Evolutionary conservation across 2,888 invertebrate genomes (phyloP), one percentile per base, ranked within the genome.

Genomic region (Lacanobia oleracea): DNA sequence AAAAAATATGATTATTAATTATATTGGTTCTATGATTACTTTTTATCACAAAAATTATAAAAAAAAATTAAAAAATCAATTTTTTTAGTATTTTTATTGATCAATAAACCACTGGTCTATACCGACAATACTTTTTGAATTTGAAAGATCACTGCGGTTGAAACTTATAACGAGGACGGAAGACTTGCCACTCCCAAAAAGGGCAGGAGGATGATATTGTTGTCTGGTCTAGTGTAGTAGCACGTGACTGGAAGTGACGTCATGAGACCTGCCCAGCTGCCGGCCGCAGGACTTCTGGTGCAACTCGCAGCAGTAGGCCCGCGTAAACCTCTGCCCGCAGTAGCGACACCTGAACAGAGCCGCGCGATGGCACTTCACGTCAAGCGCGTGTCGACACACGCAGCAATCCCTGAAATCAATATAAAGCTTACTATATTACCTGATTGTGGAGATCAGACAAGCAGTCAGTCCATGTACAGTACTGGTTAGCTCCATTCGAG

Each of bases 291-390:
- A 71, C 65, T 90, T 86, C 84, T 95, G 91, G 60, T 95, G 95
- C 18, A 95, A 88, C 79, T 95, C 92, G 40, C 94, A 92, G 85
- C 95, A 95, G 86, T 95, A 95, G 0, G 95, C 93, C 18, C 95
- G 86, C 3, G 92, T 91, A 82, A 95, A 95, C 68, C 87, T 83
- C 79, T 93, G 89, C 0, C 94, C 93, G 67, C 95, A 95, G 82
- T 93, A 90, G 68, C 83, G 87, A 66, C 95, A 95, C 40, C 82
- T 63, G 84, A 93, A 95, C 7, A 92, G 75, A 0, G 87, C 83
- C 0, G 77, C 56, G 0, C 76, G 86, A 16, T 79, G 77, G 2
- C 82, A 72, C n/a, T 82, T 75, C 43, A 81, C 21, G 66, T 92
- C 90, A 27, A 94, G 66, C 0, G 90, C 78, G 59, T 94, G 93